Evolutionary conservation across 2,797 vertebrate genomes (phyloP), one percentile per base, ranked within the genome.

Genomic region (Sebastolobus altivelis): DNA sequence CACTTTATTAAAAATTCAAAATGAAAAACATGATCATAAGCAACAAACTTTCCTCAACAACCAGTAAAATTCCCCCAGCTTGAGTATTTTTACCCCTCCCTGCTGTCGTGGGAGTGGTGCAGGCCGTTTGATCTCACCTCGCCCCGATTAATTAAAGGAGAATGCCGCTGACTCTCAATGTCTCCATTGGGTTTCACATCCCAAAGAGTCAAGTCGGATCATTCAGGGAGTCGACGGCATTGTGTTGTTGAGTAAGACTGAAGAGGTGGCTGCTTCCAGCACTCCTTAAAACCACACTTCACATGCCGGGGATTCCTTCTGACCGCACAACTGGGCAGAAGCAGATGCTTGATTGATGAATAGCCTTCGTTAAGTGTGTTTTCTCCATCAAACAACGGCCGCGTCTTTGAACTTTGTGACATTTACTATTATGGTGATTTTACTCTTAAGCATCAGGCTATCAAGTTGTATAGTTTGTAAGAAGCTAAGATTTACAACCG

Each of bases 291-390:
- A 92, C 87, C 91, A 29, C 87, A 84, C 81, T 87, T 62, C 86
- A 79, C 93, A 95, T 93, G 85, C 91, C 87, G 46, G 76, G 72
- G 86, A 95, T 95, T 94, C 93, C 87, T 91, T 10, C 73, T 89
- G 92, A 92, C 93, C 90, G 60, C 92, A 93, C 79, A 67, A 75
- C 88, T 84, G 85, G 87, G 92, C 88, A 87, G 90, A 56, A 81
- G 90, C 90, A 86, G 86, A 87, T 80, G 85, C 79, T 73, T 91
- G 88, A 91, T 92, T 91, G 85, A 90, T 89, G 87, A 90, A 85
- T 35, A 63, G 82, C 67, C 73, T 83, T 85, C 25, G 65, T 89
- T 91, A 84, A 88, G 80, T 80, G 85, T 87, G 79, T 88, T 88
- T 83, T 90, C 83, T 87, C 82, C 87, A 89, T 93, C 82, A 90